Conservation (phyloP, 2,888 invertebrate species). For the Mesochorus sp. region DNA sequence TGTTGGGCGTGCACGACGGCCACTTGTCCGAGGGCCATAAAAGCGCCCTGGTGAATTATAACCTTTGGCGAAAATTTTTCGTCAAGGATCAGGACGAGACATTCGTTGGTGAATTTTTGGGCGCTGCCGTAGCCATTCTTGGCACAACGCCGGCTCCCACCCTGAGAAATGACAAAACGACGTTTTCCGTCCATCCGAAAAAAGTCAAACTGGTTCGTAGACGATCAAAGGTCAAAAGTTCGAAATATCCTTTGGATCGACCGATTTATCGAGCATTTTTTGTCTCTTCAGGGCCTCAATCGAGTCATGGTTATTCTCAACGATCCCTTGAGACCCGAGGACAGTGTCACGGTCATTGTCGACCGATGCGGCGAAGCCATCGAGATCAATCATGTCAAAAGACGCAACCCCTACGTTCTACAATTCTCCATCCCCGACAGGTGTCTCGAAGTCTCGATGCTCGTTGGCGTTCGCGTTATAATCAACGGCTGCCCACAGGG, state of each 20-base stretch:
- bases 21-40: conserved; percentile 88
- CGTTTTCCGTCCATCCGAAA: conserved; percentile 89
- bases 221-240: conserved; percentile 11
- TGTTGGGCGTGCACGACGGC: conserved; percentile 90
- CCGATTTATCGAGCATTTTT: conserved; percentile 10
- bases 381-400: conserved; percentile 89
- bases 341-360: conserved; percentile 89
- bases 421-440: conserved; percentile 93
- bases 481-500: conserved; percentile 92
- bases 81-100: conserved; percentile 92
- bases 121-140: conserved; percentile 90
- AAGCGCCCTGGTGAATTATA: conserved; percentile 87
- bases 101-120: conserved; percentile 92
- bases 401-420: conserved; percentile 92
- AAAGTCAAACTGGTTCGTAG: conserved; percentile 88
- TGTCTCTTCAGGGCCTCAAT: conserved; percentile 87
- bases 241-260: conserved; percentile 16
- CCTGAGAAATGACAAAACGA: conserved; percentile 84
- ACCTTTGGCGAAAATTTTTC: conserved; percentile 91
- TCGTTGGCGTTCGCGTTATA: conserved; percentile 91
- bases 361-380: conserved; percentile 92
- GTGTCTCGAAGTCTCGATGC: conserved; percentile 91
- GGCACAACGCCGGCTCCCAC: conserved; percentile 79
- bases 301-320: conserved; percentile 91
- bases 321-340: conserved; percentile 90